phyloP scores from a whole-genome alignment of 1,140 invertebrate genomes.

The Drosophila albomicans region DNA sequence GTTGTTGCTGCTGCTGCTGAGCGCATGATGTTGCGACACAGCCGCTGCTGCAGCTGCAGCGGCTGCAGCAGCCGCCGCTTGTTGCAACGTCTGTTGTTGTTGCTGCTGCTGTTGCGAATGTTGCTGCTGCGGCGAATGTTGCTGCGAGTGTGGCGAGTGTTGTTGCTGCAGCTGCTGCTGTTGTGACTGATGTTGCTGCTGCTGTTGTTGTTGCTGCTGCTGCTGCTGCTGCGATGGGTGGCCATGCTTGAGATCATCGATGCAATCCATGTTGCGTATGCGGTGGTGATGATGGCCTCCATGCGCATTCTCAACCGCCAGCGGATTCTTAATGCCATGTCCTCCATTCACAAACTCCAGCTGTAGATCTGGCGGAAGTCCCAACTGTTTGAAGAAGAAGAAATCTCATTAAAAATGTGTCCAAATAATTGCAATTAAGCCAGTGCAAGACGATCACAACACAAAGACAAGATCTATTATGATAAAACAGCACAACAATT shows the following conservation, averaged over 20 bases:
- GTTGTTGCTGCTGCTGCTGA: constrained; percentile 40
- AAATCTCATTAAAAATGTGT: not conserved
- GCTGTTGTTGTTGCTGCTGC: constrained; percentile 43
- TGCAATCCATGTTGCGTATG: constrained; percentile 86
- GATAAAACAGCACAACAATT: constrained; percentile 29
- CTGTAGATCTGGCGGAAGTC: constrained; percentile 93
- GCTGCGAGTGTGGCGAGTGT: constrained; percentile 49
- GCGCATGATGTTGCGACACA: constrained; percentile 29
- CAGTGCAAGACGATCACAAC: not conserved
- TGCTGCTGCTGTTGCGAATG: constrained; percentile 47
- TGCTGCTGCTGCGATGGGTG: constrained; percentile 56
- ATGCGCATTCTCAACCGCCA: constrained; percentile 90
- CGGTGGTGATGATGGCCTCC: constrained; percentile 85
- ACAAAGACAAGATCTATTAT: not conserved
- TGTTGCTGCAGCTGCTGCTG: constrained; percentile 40
- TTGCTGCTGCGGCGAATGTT: constrained; percentile 65
- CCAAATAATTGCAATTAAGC: too few species aligned
- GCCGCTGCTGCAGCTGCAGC: constrained; percentile 24
- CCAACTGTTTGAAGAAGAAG: constrained; percentile 87
- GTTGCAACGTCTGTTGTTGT: constrained; percentile 27
- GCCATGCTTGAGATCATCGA: constrained; percentile 84
- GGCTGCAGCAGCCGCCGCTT: constrained; percentile 36
- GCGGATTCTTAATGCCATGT: constrained; percentile 99
- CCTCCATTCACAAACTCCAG: constrained; percentile 99
- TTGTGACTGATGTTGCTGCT: not conserved